A percentile compares a stretch with the other conserved stretches of the same genome.
These are phyloP conservation scores for Heteromormyrus szaboi DNA, from an alignment of 2,797 vertebrate genomes.

Conservation along the genomic window DNA sequence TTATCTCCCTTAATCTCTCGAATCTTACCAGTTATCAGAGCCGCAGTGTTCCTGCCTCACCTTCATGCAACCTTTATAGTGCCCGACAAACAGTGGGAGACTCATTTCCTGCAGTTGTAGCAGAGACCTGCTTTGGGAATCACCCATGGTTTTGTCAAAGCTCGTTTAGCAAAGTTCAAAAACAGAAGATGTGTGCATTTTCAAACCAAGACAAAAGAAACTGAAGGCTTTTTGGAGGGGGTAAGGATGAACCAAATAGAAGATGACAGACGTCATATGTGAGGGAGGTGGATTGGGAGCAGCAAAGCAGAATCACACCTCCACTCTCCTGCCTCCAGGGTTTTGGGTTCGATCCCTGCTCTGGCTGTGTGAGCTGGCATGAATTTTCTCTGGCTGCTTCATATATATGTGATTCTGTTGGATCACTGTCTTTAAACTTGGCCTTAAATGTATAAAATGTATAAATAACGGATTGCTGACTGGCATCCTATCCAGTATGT, in stretches of 20 bases:
- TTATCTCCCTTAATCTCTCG: slow-evolving; percentile 23
- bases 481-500: neutral
- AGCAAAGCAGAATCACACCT: neutral
- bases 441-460: neutral
- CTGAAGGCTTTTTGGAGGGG: neutral
- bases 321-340: neutral
- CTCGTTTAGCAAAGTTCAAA: neutral
- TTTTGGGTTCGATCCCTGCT: neutral
- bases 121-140: neutral
- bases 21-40: slow-evolving; percentile 15
- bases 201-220: neutral
- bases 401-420: neutral
- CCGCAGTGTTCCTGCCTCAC: slow-evolving; percentile 16
- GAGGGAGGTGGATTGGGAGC: neutral
- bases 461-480: neutral
- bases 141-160: neutral
- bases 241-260: neutral
- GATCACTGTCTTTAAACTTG: neutral
- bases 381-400: neutral
- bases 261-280: neutral
- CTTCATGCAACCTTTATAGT: slow-evolving; percentile 27
- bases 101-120: neutral
- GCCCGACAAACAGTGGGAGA: neutral
- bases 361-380: neutral
- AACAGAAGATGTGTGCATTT: neutral